These are phyloP conservation scores for Lomographa bimaculata DNA, from an alignment of 2,888 invertebrate species.

Conservation along the genomic window DNA sequence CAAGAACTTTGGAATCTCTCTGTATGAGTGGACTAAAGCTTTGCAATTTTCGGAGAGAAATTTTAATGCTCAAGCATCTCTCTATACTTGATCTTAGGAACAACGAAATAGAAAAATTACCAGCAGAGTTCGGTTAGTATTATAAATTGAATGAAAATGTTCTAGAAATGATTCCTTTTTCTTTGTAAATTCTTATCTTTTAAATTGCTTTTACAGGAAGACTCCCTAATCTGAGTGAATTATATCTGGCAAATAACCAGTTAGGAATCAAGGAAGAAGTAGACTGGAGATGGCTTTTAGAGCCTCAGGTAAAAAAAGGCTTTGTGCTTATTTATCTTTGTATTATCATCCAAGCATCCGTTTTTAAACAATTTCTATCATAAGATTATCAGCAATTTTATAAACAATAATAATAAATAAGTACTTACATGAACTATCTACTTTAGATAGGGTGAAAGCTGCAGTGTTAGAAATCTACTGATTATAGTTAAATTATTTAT, in stretches of 20 bases:
- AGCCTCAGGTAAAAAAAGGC: constrained; percentile 58
- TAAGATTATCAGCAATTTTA: too few species aligned
- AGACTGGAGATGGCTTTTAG: constrained; percentile 88
- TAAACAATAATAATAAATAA: too few species aligned
- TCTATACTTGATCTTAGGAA: constrained; percentile 86
- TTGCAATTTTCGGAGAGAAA: constrained; percentile 87
- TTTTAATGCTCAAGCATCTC: constrained; percentile 86
- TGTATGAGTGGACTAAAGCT: constrained; percentile 84
- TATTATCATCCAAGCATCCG: too few species aligned
- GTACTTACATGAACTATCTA: too few species aligned
- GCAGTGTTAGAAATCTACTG: too few species aligned
- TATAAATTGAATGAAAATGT: background rate
- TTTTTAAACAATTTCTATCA: too few species aligned
- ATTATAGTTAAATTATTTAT: too few species aligned
- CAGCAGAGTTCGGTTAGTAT: constrained; percentile 85
- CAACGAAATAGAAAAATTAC: constrained; percentile 88
- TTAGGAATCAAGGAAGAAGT: constrained; percentile 77
- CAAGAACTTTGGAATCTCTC: constrained; percentile 86
- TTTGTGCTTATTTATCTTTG: too few species aligned
- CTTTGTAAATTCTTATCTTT: too few species aligned
- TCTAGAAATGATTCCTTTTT: too few species aligned
- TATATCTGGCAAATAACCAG: constrained; percentile 86
- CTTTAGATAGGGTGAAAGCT: too few species aligned
- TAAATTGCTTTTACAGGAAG: constrained; percentile 48
- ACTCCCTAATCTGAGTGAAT: constrained; percentile 84